phyloP scores from a whole-genome alignment of 2,797 vertebrate species.

The Pseudochromis fuscus region DNA sequence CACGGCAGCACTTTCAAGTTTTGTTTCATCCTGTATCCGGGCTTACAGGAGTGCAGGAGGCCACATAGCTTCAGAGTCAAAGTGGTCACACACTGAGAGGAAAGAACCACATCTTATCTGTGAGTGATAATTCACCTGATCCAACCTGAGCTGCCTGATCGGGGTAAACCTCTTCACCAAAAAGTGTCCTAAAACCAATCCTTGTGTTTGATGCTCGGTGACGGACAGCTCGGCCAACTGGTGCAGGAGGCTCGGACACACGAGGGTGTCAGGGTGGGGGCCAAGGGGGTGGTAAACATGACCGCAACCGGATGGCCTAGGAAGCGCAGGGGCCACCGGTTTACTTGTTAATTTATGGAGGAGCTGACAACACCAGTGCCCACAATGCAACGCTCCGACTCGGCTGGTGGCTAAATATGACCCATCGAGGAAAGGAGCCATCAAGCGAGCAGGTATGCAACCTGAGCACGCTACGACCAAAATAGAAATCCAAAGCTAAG shows the following conservation, averaged over 20 bases:
- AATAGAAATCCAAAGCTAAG: constrained; percentile 68
- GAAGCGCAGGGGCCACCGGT: constrained; percentile 83
- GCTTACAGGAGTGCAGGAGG: neutral
- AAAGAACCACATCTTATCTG: constrained; percentile 2
- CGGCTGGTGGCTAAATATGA: constrained; percentile 67
- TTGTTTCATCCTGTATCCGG: constrained; percentile 6
- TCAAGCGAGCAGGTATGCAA: constrained; percentile 71
- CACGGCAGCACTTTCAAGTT: no score
- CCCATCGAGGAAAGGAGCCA: constrained; percentile 64
- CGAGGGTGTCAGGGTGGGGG: constrained; percentile 58
- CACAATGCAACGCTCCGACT: constrained; percentile 63
- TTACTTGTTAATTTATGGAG: constrained; percentile 83
- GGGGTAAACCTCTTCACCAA: neutral
- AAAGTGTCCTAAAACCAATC: neutral
- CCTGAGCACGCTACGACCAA: constrained; percentile 48
- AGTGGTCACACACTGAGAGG: neutral
- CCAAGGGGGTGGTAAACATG: constrained; percentile 77
- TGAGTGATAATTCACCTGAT: neutral
- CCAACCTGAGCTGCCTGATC: neutral
- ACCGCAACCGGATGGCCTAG: constrained; percentile 79
- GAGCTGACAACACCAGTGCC: constrained; percentile 72
- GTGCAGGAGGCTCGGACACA: constrained; percentile 64
- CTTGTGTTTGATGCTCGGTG: constrained; percentile 57
- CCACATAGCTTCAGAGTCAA: neutral
- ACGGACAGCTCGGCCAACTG: constrained; percentile 80